Evolutionary conservation across 2,113 vertebrate species (phyloP).

Genomic region (Aviceda subcristata): DNA sequence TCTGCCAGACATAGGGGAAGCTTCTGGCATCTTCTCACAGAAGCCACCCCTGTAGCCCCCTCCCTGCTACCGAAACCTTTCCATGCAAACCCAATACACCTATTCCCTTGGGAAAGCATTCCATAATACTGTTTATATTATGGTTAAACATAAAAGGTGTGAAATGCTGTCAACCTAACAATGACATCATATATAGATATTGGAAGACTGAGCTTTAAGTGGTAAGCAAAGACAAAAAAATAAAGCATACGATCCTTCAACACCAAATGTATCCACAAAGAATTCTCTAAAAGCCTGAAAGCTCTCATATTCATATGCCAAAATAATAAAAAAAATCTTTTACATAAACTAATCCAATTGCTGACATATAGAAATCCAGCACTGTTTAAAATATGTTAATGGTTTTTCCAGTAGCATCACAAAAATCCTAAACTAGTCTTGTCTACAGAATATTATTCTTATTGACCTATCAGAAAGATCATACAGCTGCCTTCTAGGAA

Average conservation of each 20-base stretch:
- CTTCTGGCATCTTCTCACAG: too few species aligned
- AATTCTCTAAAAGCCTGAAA: neutral
- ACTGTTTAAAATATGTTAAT: neutral
- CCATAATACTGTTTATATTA: neutral
- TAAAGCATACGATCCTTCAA: neutral
- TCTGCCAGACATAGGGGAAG: too few species aligned
- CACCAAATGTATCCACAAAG: neutral
- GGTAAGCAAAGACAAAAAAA: neutral
- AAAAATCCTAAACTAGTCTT: neutral
- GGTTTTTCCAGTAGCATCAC: neutral
- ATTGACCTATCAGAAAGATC: neutral
- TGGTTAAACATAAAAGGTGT: neutral
- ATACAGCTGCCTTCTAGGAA: neutral
- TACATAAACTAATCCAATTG: neutral
- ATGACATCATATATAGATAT: neutral
- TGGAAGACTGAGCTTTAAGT: neutral
- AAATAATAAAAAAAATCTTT: neutral
- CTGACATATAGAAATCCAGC: neutral
- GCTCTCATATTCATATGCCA: neutral
- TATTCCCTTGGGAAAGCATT: neutral
- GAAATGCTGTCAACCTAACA: neutral
- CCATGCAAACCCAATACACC: too few species aligned
- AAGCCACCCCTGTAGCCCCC: too few species aligned
- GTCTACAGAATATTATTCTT: neutral
- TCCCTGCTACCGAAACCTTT: too few species aligned